Evolutionary conservation across 2,113 vertebrate species (phyloP).

Genomic region (Labeo rohita): DNA sequence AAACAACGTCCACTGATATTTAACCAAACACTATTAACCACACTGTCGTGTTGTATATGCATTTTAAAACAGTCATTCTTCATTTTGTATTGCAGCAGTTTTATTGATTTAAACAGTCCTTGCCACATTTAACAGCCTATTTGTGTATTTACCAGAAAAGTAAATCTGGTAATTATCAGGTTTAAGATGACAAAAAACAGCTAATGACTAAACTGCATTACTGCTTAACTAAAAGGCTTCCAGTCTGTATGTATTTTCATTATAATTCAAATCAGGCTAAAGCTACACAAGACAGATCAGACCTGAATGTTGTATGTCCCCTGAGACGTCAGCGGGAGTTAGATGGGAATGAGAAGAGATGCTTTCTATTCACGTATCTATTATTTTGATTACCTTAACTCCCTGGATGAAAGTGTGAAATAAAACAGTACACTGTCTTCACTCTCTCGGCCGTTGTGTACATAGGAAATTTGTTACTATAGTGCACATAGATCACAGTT

Average conservation of each 20-base stretch:
- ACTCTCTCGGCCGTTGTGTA: background rate
- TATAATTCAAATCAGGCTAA: background rate
- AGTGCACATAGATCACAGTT: background rate
- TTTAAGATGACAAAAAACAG: no score
- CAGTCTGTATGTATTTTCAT: background rate
- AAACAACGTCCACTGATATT: background rate
- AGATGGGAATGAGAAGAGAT: background rate
- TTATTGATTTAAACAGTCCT: no score
- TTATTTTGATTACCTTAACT: background rate
- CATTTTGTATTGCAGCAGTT: no score
- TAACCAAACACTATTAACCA: background rate
- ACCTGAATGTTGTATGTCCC: background rate
- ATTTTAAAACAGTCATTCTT: background rate
- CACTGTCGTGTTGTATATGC: background rate
- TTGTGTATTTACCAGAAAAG: no score
- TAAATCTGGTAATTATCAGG: no score
- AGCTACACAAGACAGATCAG: background rate
- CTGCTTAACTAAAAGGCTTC: no score
- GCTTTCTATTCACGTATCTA: background rate
- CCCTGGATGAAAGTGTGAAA: background rate
- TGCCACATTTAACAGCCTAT: no score
- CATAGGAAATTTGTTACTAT: background rate
- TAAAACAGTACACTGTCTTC: background rate
- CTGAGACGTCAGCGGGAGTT: background rate
- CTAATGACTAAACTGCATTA: no score